Conservation (phyloP, 2,797 vertebrate genomes). For the Halcyon badia region DNA sequence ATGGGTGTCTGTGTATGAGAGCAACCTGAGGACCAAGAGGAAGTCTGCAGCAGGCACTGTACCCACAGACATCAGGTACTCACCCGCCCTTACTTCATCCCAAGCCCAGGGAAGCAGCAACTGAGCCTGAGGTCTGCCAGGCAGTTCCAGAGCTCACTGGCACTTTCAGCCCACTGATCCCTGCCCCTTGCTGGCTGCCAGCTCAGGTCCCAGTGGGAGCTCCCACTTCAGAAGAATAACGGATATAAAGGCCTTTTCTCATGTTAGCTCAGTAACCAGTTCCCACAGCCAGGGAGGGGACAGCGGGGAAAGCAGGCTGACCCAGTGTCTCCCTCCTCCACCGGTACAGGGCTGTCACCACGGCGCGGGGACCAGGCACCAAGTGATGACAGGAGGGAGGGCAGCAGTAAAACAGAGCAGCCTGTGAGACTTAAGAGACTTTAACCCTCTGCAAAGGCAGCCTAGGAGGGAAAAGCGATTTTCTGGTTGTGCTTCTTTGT, state of each 20-base stretch:
- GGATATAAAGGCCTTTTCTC: not conserved
- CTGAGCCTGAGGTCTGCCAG: not conserved
- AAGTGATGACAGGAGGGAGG: not conserved
- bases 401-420: not conserved
- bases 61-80: rapidly evolving
- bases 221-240: not conserved
- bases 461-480: not conserved
- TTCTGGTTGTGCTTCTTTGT: not conserved
- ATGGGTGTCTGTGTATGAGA: rapidly evolving
- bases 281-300: not conserved
- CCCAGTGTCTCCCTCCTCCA: not conserved
- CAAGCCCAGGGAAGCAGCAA: not conserved
- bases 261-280: not conserved
- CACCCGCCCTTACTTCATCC: not conserved
- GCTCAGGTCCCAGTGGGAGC: not conserved
- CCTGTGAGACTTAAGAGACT: not conserved
- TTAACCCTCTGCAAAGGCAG: not conserved
- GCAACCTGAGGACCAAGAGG: not conserved
- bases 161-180: not conserved
- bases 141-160: not conserved
- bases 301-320: not conserved
- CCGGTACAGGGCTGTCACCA: rapidly evolving
- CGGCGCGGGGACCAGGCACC: rapidly evolving
- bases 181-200: not conserved
- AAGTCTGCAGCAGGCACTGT: not conserved